Percentiles rank a stretch among this genome's conserved stretches.
These are phyloP conservation scores for Tinea semifulvella DNA, from an alignment of 2,888 invertebrate genomes.

Conservation along the genomic window DNA sequence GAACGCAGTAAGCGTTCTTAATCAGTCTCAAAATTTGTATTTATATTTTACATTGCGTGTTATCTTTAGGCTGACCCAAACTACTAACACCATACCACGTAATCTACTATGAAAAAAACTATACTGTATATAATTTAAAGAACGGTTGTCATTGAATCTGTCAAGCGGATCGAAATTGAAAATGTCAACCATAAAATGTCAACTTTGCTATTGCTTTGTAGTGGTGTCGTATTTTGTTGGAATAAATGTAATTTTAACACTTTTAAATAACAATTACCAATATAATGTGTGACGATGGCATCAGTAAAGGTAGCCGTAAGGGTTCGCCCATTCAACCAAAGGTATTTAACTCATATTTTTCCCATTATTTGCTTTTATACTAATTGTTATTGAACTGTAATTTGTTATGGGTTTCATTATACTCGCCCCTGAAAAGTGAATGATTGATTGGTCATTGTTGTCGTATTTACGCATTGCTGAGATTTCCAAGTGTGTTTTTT, in stretches of 20 bases:
- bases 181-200: slow-evolving; percentile 2
- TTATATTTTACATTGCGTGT: too few relatives aligned
- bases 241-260: slow-evolving; percentile 42
- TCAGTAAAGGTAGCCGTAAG: slow-evolving; percentile 92
- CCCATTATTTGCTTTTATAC: slow-evolving; percentile 7
- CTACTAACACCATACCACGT: too few relatives aligned
- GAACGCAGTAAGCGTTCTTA: too few relatives aligned
- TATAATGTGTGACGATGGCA: slow-evolving; percentile 77
- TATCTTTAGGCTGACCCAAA: too few relatives aligned
- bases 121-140: too few relatives aligned
- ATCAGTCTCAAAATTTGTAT: too few relatives aligned
- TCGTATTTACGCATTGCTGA: background rate
- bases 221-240: slow-evolving; percentile 37
- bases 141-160: slow-evolving; percentile 4
- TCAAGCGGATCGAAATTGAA: background rate
- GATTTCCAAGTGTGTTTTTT: slow-evolving; percentile 4
- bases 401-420: slow-evolving; percentile 3
- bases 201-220: slow-evolving; percentile 30
- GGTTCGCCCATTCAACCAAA: slow-evolving; percentile 90
- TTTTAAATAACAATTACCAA: slow-evolving; percentile 38
- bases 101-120: too few relatives aligned
- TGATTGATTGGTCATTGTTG: background rate
- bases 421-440: background rate
- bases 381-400: slow-evolving; percentile 11
- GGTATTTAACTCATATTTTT: slow-evolving; percentile 54